phyloP scores from a whole-genome alignment of 2,888 invertebrate genomes.

The Encarsia formosa region DNA sequence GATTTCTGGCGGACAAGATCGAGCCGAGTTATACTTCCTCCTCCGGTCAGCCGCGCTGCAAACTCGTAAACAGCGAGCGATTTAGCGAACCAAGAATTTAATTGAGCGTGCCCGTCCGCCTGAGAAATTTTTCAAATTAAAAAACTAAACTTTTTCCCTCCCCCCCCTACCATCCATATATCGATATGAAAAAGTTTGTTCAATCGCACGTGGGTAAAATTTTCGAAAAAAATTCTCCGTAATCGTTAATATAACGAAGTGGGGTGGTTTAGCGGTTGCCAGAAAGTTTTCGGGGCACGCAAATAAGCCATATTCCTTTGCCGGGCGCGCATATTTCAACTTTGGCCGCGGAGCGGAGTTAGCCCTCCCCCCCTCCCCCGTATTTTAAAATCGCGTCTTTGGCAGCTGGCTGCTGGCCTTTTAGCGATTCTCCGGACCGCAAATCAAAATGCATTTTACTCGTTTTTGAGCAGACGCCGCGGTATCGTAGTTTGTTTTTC shows the following conservation, averaged over 20 bases:
- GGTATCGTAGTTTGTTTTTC: constrained; percentile 7
- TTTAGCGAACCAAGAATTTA: constrained; percentile 26
- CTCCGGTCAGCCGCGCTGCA: constrained; percentile 44
- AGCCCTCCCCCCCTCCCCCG: constrained; percentile 34
- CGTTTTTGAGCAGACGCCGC: constrained; percentile 6
- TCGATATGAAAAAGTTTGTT: too few species aligned
- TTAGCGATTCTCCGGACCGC: constrained; percentile 26
- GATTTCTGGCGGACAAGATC: constrained; percentile 41
- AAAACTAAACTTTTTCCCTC: too few species aligned
- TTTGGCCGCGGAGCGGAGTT: constrained; percentile 39
- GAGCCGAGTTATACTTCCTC: constrained; percentile 45
- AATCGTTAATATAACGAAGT: constrained; percentile 49
- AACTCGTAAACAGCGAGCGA: constrained; percentile 35
- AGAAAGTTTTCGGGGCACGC: constrained; percentile 50
- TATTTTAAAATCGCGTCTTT: constrained; percentile 42
- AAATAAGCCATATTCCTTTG: constrained; percentile 50
- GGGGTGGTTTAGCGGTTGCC: constrained; percentile 44
- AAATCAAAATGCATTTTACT: constrained; percentile 23
- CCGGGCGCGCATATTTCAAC: constrained; percentile 44
- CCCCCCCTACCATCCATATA: too few species aligned
- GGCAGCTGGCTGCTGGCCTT: constrained; percentile 34
- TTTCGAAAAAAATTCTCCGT: constrained; percentile 48
- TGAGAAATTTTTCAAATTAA: too few species aligned
- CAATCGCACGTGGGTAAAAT: too few species aligned
- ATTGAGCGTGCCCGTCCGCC: constrained; percentile 16